Evolutionary conservation across 2,113 vertebrate genomes (phyloP).

Genomic region (Varanus salvator): DNA sequence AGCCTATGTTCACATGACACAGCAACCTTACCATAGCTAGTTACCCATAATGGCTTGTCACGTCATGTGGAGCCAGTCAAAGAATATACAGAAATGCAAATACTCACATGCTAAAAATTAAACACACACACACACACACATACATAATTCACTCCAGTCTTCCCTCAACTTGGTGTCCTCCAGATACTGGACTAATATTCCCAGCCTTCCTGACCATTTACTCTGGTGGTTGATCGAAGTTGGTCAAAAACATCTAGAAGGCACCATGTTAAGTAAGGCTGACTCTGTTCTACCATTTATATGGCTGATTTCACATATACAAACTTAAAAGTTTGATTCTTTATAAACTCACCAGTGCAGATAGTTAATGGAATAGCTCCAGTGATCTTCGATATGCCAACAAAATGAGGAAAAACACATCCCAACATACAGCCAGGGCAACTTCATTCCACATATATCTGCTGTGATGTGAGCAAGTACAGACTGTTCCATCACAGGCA

Average conservation of each 20-base stretch:
- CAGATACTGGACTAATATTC: too few species aligned
- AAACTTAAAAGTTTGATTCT: neutral
- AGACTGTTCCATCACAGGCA: conserved; percentile 97
- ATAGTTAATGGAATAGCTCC: conserved; percentile 99
- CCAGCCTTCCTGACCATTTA: too few species aligned
- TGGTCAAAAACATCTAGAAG: too few species aligned
- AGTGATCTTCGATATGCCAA: conserved; percentile 99
- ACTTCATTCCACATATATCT: conserved; percentile 98
- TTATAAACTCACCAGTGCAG: conserved; percentile 90
- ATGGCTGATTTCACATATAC: neutral
- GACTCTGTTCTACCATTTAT: neutral
- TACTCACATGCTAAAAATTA: conserved; percentile 25
- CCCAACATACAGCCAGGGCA: conserved; percentile 98
- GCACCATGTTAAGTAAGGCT: too few species aligned
- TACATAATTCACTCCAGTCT: too few species aligned
- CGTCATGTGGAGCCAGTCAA: neutral
- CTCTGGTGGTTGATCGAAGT: too few species aligned
- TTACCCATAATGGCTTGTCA: too few species aligned
- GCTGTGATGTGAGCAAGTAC: conserved; percentile 96
- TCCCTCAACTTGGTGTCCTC: neutral
- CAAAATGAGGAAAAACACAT: conserved; percentile 99
- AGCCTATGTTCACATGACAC: too few species aligned
- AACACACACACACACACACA: too few species aligned
- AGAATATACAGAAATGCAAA: neutral
- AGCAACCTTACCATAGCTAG: too few species aligned